Evolutionary conservation across 2,797 vertebrate species (phyloP).

Genomic region (Remorina albescens): DNA sequence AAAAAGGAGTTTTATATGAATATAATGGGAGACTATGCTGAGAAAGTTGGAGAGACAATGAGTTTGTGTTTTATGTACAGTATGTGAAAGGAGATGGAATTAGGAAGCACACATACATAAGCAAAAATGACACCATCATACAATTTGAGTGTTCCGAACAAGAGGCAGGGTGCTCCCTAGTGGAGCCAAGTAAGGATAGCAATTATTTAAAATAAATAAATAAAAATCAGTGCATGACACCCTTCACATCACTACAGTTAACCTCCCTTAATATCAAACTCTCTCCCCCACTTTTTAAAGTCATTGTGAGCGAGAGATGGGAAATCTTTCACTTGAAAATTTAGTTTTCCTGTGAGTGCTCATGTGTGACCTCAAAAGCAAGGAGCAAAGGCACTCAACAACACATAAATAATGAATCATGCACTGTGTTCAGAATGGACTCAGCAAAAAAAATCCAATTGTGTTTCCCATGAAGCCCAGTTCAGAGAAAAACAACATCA

Average conservation of each 20-base stretch:
- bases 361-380: background rate
- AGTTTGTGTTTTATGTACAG: background rate
- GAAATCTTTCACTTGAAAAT: background rate
- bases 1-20: background rate
- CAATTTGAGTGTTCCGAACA: constrained; percentile 7
- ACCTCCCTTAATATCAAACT: background rate
- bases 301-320: background rate
- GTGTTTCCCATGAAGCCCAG: constrained; percentile 57
- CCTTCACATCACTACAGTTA: constrained; percentile 1
- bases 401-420: constrained; percentile 52
- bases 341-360: background rate
- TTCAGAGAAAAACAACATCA: constrained; percentile 67
- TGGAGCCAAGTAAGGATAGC: constrained; percentile 45
- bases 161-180: constrained; percentile 58
- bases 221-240: constrained; percentile 12
- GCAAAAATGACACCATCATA: background rate
- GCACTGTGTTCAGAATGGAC: constrained; percentile 22
- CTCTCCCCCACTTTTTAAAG: constrained; percentile 4
- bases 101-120: constrained; percentile 8
- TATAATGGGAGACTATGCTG: background rate
- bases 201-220: constrained; percentile 16
- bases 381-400: constrained; percentile 40
- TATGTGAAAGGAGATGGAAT: constrained; percentile 6
- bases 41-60: background rate
- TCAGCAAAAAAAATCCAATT: constrained; percentile 54